Evolutionary conservation across 2,888 invertebrate genomes (phyloP), one percentile per base, ranked within the genome.

Genomic region (Amphipyra berbera): DNA sequence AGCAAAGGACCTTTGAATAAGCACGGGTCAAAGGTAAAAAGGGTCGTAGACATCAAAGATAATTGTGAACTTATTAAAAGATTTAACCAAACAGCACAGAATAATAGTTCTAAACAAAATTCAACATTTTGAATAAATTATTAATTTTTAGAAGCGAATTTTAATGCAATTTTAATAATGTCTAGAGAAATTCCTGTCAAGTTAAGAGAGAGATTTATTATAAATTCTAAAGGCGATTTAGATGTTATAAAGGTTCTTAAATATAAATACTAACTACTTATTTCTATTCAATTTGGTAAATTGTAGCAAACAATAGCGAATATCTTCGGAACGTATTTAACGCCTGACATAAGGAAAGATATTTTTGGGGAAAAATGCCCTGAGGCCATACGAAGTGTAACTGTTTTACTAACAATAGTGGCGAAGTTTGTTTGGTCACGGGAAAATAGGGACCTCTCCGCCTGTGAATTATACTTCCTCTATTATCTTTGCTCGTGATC

Each of bases 11-110:
- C 86, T 90, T 89, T 89, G 84, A 87, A 85, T 81, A 84, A 84
- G 80, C 82, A 75, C 71, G 83, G 88, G 86, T 90, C 90, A 91
- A 90, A 92, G 88, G 90, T 89, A 88, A 88, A 90, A 92, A 89
- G 88, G 91, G 89, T 87, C 88, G 76, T 82, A 84, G 78, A 87
- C 84, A 87, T 91, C 91, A 91, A 91, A 91, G 89, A 90, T 91
- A 89, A 91, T 90, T 86, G 88, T 86, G 79, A 82, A 88, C 82
- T 85, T 88, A 88, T 91, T 89, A 87, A 85, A 88, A 88, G 83
- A 86, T 86, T 83, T 79, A 78, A 75, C 79, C 76, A 59, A 68
- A 62, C 64, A 52, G 49, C 38, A 10, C 41, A 37, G 44, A 64
- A 69, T 50, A 72, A 65, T 64, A 60, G 49, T 58, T 71, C 47